These are phyloP conservation scores for Thymallus thymallus DNA, from an alignment of 2,113 vertebrate species.

Conservation along the genomic window DNA sequence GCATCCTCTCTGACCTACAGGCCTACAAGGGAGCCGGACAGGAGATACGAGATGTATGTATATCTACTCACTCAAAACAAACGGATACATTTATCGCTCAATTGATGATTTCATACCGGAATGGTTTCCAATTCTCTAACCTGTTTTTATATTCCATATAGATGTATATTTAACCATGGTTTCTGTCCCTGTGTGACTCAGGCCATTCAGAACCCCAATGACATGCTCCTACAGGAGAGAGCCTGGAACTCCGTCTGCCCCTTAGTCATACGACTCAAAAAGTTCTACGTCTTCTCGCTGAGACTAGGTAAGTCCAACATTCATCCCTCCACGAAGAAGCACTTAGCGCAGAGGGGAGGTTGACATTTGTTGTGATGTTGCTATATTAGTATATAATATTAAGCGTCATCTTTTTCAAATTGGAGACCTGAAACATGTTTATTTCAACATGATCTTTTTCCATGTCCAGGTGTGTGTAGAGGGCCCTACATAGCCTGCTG, in stretches of 20 bases:
- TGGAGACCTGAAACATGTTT: too few species aligned
- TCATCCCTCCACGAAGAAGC: too few species aligned
- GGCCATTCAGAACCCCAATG: slow-evolving; percentile 96
- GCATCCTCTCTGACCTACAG: slow-evolving; percentile 89
- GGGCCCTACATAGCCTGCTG: too few species aligned
- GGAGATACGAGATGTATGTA: slow-evolving; percentile 94
- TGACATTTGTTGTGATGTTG: too few species aligned
- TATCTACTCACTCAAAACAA: background rate
- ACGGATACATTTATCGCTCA: background rate
- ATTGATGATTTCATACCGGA: background rate
- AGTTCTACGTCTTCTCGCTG: slow-evolving; percentile 94
- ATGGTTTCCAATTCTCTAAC: background rate
- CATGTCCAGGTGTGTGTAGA: too few species aligned
- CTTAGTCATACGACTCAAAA: slow-evolving; percentile 92
- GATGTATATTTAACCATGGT: background rate
- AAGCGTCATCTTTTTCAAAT: too few species aligned
- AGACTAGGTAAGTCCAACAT: slow-evolving; percentile 80
- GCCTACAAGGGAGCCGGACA: slow-evolving; percentile 96
- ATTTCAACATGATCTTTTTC: too few species aligned
- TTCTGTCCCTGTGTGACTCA: slow-evolving; percentile 51
- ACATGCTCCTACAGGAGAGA: slow-evolving; percentile 89
- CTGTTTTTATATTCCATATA: background rate
- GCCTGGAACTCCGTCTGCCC: slow-evolving; percentile 97
- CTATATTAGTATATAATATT: too few species aligned
- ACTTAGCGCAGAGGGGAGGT: too few species aligned